Conservation (phyloP, 2,888 invertebrate genomes). For the Cerceris rybyensis region DNA sequence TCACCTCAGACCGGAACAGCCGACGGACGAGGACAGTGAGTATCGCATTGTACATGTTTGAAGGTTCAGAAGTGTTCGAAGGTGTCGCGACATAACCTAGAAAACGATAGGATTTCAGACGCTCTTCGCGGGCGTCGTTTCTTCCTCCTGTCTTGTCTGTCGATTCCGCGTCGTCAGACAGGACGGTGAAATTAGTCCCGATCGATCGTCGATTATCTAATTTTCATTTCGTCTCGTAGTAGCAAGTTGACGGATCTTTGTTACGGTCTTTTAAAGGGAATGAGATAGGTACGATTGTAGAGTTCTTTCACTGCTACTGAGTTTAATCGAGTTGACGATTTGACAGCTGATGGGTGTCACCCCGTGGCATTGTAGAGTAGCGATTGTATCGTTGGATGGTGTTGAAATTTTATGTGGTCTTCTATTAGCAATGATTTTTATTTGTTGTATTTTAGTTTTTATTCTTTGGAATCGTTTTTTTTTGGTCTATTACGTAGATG, state of each 20-base stretch:
- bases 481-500: not conserved
- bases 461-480: not conserved
- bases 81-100: conserved; percentile 43
- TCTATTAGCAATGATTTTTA: not conserved
- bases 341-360: conserved; percentile 74
- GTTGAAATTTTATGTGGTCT: not conserved
- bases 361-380: conserved; percentile 23
- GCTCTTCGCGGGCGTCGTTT: conserved; percentile 20
- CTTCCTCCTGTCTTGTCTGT: not conserved
- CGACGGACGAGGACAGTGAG: conserved; percentile 85
- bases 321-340: conserved; percentile 50
- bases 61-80: not conserved
- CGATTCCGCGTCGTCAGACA: conserved; percentile 8
- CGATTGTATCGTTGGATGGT: not conserved
- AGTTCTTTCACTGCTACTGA: conserved; percentile 21
- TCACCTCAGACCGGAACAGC: conserved; percentile 84
- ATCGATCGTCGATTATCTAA: conserved; percentile 47
- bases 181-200: conserved; percentile 35
- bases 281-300: not conserved
- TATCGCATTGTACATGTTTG: conserved; percentile 67
- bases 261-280: too few relatives aligned
- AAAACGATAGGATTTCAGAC: conserved; percentile 20
- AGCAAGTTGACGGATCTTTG: conserved; percentile 18
- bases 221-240: conserved; percentile 36
- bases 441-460: too few relatives aligned